These are phyloP conservation scores for Spisula subtruncata DNA, from an alignment of 2,888 invertebrate genomes.

Conservation along the genomic window DNA sequence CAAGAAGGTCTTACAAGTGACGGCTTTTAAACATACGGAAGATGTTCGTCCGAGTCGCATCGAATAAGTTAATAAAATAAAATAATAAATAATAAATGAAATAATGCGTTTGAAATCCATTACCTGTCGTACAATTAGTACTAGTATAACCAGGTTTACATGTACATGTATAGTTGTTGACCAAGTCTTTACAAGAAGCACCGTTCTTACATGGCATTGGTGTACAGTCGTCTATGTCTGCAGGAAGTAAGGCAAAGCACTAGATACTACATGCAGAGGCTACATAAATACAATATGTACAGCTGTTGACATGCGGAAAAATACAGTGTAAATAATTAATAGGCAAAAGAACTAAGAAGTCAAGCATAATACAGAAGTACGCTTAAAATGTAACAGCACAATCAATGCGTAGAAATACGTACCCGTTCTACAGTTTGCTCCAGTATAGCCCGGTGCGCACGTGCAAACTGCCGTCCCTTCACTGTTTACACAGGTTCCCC, in stretches of 20 bases:
- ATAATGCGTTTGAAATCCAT: neutral
- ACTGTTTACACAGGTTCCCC: neutral
- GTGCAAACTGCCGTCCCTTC: neutral
- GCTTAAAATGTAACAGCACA: too few relatives aligned
- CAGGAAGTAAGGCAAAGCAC: neutral
- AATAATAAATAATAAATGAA: too few relatives aligned
- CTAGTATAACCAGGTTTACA: slow-evolving; percentile 73
- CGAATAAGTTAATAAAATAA: too few relatives aligned
- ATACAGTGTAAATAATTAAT: too few relatives aligned
- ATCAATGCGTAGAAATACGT: neutral
- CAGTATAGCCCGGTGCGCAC: neutral
- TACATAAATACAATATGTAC: neutral
- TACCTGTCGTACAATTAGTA: slow-evolving; percentile 61
- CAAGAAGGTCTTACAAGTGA: too few relatives aligned
- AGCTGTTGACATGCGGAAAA: neutral
- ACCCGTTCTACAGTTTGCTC: neutral
- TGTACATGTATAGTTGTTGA: slow-evolving; percentile 65
- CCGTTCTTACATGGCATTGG: neutral
- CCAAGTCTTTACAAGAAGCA: neutral
- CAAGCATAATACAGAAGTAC: too few relatives aligned
- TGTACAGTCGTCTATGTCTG: slow-evolving; percentile 6
- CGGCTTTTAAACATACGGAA: too few relatives aligned
- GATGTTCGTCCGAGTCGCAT: too few relatives aligned
- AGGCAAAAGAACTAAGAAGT: too few relatives aligned
- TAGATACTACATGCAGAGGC: neutral